These are phyloP conservation scores for Griposia aprilina DNA, from an alignment of 2,888 invertebrate species.

Conservation along the genomic window DNA sequence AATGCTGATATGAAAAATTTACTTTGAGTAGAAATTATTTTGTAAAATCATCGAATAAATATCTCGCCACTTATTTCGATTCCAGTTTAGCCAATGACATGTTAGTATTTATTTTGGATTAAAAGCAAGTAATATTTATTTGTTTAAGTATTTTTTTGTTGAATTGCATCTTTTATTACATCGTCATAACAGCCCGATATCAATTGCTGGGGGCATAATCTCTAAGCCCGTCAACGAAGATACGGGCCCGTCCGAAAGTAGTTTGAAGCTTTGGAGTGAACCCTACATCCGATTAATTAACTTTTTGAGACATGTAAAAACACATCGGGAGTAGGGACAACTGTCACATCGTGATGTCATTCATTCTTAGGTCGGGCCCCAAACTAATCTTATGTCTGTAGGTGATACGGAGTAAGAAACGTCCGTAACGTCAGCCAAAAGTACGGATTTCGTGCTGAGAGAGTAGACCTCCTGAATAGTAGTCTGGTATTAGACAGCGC, in stretches of 20 bases:
- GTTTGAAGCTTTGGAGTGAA: too few species aligned
- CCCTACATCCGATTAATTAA: not conserved
- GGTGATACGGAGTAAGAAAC: too few species aligned
- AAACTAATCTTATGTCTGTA: too few species aligned
- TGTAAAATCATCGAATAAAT: slow-evolving; percentile 38
- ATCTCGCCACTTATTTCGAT: slow-evolving; percentile 49
- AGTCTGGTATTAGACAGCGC: too few species aligned
- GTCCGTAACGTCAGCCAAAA: too few species aligned
- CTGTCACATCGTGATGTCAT: too few species aligned
- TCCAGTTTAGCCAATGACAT: slow-evolving; percentile 39
- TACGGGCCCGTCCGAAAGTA: too few species aligned
- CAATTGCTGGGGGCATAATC: not conserved
- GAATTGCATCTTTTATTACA: slow-evolving; percentile 17
- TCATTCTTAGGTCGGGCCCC: too few species aligned
- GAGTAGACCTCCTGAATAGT: not conserved
- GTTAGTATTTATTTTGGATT: not conserved
- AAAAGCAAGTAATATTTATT: slow-evolving; percentile 13
- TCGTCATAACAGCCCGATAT: not conserved
- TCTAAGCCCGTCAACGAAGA: too few species aligned
- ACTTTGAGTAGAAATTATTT: not conserved
- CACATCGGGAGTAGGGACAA: too few species aligned
- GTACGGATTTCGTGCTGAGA: too few species aligned
- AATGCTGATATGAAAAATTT: slow-evolving; percentile 4
- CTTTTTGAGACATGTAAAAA: too few species aligned
- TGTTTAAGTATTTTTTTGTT: slow-evolving; percentile 15